phyloP scores from a whole-genome alignment of 1,140 invertebrate genomes.

The Cotesia vestalis region DNA sequence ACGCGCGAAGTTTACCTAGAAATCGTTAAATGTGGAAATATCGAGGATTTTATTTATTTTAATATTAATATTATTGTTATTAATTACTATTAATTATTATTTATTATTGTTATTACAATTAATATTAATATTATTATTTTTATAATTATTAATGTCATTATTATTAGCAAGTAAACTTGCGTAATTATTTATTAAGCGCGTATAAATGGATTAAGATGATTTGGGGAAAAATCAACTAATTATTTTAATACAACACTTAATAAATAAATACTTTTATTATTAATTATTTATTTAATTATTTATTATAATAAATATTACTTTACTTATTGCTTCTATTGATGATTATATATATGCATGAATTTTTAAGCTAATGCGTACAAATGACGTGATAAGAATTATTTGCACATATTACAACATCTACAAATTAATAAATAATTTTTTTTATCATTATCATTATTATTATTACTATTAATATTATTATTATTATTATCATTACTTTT shows the following conservation, averaged over 20 bases:
- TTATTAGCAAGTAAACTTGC: not conserved
- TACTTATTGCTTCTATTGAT: constrained; percentile 29
- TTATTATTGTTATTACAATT: not conserved
- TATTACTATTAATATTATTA: constrained; percentile 15
- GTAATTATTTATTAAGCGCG: not conserved
- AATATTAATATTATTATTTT: constrained; percentile 7
- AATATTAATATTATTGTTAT: constrained; percentile 4
- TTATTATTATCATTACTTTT: constrained; percentile 19
- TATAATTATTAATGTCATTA: constrained; percentile 24
- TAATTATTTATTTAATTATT: not conserved
- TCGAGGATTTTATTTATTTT: constrained; percentile 28
- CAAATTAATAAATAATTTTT: constrained; percentile 17
- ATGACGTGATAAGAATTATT: constrained; percentile 48
- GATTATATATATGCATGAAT: constrained; percentile 16
- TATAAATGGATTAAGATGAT: constrained; percentile 10
- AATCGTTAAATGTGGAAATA: constrained; percentile 24
- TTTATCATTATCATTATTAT: constrained; percentile 19
- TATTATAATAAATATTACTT: not conserved
- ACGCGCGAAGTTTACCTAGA: constrained; percentile 33
- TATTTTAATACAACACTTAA: constrained; percentile 18
- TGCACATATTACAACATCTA: constrained; percentile 54
- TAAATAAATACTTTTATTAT: too few relatives aligned
- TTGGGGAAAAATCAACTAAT: constrained; percentile 19
- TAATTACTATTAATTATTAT: too few relatives aligned
- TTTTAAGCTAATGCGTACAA: constrained; percentile 37